A percentile compares a stretch with the other conserved stretches of the same genome.
These are phyloP conservation scores for Nestor notabilis DNA, from an alignment of 2,113 vertebrate species.

Conservation along the genomic window DNA sequence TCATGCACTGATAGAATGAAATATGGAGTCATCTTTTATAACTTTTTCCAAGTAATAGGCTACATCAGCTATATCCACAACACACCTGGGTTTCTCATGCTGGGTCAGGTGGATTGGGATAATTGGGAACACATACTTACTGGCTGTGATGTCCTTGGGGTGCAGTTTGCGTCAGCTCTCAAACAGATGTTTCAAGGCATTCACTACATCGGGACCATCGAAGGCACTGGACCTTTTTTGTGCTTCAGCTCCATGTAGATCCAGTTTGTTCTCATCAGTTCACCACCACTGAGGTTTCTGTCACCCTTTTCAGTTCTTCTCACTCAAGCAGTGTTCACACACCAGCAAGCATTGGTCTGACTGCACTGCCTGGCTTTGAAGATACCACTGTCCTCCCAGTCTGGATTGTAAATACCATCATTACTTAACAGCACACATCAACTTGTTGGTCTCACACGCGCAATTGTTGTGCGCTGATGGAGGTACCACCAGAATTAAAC, in stretches of 20 bases:
- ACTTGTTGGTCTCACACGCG: slow-evolving; percentile 56
- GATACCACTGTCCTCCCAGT: slow-evolving; percentile 71
- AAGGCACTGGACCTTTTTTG: slow-evolving; percentile 52
- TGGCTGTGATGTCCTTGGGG: neutral
- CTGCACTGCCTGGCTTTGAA: slow-evolving; percentile 89
- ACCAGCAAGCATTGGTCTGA: slow-evolving; percentile 82
- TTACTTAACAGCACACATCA: slow-evolving; percentile 77
- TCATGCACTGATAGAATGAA: neutral
- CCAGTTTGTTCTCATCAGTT: slow-evolving; percentile 81
- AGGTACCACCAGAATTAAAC: neutral
- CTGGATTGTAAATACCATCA: slow-evolving; percentile 85
- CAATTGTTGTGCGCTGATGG: neutral
- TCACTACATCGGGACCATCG: neutral
- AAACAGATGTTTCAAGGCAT: slow-evolving; percentile 39
- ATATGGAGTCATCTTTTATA: slow-evolving; percentile 78
- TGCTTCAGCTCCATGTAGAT: slow-evolving; percentile 68
- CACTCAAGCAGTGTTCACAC: slow-evolving; percentile 87
- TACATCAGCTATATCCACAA: slow-evolving; percentile 71
- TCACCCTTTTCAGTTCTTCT: slow-evolving; percentile 83
- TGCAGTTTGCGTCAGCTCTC: slow-evolving; percentile 70
- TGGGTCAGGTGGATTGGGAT: slow-evolving; percentile 81
- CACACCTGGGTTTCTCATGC: neutral
- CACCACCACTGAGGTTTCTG: slow-evolving; percentile 67
- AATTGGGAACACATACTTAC: slow-evolving; percentile 74
- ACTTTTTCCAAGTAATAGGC: slow-evolving; percentile 91